A percentile compares a stretch with the other conserved stretches of the same genome.
phyloP scores from a whole-genome alignment of 1,140 invertebrate species.

The Augochlora pura region DNA sequence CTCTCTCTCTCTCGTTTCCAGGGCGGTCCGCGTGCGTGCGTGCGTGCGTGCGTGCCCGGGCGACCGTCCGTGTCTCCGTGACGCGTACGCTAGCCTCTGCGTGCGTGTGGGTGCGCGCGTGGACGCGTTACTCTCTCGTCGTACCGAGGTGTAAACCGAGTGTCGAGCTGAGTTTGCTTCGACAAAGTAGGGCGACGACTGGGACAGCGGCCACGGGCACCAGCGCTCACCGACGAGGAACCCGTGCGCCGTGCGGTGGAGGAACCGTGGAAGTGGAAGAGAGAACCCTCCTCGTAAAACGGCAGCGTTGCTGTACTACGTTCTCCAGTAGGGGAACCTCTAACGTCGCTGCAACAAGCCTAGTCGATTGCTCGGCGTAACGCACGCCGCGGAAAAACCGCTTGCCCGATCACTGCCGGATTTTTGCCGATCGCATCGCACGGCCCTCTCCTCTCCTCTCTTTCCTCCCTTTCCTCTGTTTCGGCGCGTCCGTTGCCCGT shows the following conservation, averaged over 20 bases:
- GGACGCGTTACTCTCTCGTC: constrained; percentile 54
- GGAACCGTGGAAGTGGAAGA: constrained; percentile 75
- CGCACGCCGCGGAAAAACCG: constrained; percentile 42
- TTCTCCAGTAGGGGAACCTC: constrained; percentile 72
- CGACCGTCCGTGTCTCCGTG: background rate
- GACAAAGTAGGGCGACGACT: constrained; percentile 81
- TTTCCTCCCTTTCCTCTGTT: no score
- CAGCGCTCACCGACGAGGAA: constrained; percentile 74
- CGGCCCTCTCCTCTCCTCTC: no score
- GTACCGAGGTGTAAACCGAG: constrained; percentile 65
- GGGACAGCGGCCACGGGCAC: constrained; percentile 75
- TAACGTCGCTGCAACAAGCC: constrained; percentile 55
- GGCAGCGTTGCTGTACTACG: constrained; percentile 61
- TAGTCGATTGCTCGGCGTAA: constrained; percentile 41
- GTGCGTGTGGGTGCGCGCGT: constrained; percentile 19
- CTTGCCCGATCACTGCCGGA: no score
- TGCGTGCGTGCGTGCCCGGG: background rate
- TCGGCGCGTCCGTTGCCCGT: no score
- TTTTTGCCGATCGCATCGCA: no score
- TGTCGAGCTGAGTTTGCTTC: constrained; percentile 76
- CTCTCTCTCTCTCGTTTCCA: no score
- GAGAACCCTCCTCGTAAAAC: constrained; percentile 75
- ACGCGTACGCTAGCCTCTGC: background rate
- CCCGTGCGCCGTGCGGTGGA: constrained; percentile 67
- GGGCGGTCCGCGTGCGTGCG: background rate